Evolutionary conservation across 2,113 vertebrate species (phyloP), one percentile per base, ranked within the genome.

Genomic region (Notothenia rossii): DNA sequence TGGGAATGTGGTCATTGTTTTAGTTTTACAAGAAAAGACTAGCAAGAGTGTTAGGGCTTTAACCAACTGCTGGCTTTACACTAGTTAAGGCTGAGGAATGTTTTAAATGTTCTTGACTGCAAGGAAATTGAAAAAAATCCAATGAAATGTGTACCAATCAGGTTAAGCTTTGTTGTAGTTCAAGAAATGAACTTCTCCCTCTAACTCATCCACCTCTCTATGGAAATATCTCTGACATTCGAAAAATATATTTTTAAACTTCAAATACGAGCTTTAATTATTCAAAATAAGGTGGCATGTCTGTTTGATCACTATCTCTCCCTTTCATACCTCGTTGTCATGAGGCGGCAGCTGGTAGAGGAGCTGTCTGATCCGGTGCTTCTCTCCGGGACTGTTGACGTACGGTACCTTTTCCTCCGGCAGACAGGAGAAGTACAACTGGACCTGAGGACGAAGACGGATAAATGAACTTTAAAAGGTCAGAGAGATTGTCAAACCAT

Each of bases 331-430:
- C 97, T 99, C 98, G 0, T 97, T 99, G 91, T 99, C 98, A 0
- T 99, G 97, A 0, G 97, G 98, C 1, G 98, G 98, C 83, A 99
- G 95, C 93, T 99, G 98, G 93, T 97, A 98, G 51, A 99, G 94
- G 48, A 99, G 98, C 85, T 99, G 98, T 87, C 97, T 96, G 88
- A 99, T 97, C 59, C 98, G 86, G 88, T 97, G 95, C 81, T 98
- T 99, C 93, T 99, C 98, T 88, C 98, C 98, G 11, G 96, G 95
- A 79, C 98, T 99, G 95, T 97, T 98, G 74, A 99, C 92, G 0
- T 98, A 99, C 17, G 98, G 98, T 74, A 99, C 95, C 87, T 97
- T 98, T 49, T 98, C 98, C 83, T 98, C 98, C 0, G 98, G 97
- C 77, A 99, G 93, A 77, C 96, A 97, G 72, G 96, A 96, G 11